A percentile compares a stretch with the other conserved stretches of the same genome.
Conservation (phyloP, 1,140 invertebrate genomes). For the Drosophila bipectinata region DNA sequence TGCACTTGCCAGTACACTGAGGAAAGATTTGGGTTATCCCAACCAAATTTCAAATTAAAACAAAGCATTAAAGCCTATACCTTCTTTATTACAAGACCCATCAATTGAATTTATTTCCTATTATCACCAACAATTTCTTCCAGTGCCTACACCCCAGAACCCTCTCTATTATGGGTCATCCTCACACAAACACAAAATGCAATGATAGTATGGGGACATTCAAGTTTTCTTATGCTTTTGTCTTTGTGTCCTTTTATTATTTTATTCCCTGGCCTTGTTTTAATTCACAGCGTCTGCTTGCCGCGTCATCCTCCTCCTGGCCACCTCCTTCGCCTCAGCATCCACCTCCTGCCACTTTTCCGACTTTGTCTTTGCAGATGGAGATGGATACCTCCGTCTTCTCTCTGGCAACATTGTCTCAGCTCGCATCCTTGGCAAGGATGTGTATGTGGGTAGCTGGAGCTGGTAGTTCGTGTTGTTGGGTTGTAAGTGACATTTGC, state of each 20-base stretch:
- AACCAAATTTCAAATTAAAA: no score
- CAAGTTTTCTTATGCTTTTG: slow-evolving; percentile 80
- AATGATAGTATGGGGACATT: slow-evolving; percentile 22
- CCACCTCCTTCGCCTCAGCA: neutral
- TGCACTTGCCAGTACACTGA: slow-evolving; percentile 38
- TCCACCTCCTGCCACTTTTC: slow-evolving; percentile 25
- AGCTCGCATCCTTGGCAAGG: slow-evolving; percentile 65
- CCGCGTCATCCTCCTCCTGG: slow-evolving; percentile 70
- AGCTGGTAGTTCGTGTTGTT: slow-evolving; percentile 37
- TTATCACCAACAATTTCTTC: neutral
- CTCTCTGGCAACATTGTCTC: slow-evolving; percentile 67
- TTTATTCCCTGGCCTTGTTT: slow-evolving; percentile 82
- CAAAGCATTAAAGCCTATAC: no score
- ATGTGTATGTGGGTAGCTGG: slow-evolving; percentile 40
- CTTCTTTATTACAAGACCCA: no score
- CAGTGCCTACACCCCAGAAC: slow-evolving; percentile 7
- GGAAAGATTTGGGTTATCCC: neutral
- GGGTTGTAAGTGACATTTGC: slow-evolving; percentile 83
- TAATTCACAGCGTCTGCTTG: slow-evolving; percentile 80
- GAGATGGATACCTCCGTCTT: slow-evolving; percentile 29
- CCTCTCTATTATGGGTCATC: slow-evolving; percentile 63
- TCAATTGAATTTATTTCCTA: no score
- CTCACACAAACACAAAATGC: slow-evolving; percentile 23
- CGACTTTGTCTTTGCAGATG: slow-evolving; percentile 51
- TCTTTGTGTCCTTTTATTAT: slow-evolving; percentile 81